Conservation (phyloP, 2,113 vertebrate genomes). For the Silurus meridionalis region DNA sequence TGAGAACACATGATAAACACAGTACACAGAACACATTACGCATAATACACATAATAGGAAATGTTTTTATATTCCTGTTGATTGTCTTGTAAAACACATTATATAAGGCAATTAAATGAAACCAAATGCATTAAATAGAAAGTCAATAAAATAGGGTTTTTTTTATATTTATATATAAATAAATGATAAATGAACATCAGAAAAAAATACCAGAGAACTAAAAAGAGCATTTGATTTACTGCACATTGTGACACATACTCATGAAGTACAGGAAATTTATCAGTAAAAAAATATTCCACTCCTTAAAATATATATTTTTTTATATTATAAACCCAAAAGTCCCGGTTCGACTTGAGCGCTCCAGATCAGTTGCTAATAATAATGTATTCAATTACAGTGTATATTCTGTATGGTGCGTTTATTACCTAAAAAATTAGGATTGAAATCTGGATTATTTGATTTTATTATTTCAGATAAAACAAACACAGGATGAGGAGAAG, state of each 20-base stretch:
- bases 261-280: neutral
- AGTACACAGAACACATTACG: neutral
- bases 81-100: neutral
- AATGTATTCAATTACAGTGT: too few relatives aligned
- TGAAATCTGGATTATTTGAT: neutral
- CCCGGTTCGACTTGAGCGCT: neutral
- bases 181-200: neutral
- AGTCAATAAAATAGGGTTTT: too few relatives aligned
- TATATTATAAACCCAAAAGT: too few relatives aligned
- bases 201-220: too few relatives aligned
- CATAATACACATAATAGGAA: too few relatives aligned
- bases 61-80: too few relatives aligned
- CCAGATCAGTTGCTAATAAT: neutral
- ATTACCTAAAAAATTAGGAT: neutral
- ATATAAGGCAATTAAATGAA: neutral
- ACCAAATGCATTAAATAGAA: neutral
- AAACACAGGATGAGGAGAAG: slow-evolving; percentile 98
- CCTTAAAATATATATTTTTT: too few relatives aligned
- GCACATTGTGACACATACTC: neutral
- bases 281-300: neutral
- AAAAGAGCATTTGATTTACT: too few relatives aligned
- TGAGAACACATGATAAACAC: neutral
- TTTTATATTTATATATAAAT: neutral
- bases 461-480: slow-evolving; percentile 84
- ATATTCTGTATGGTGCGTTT: too few relatives aligned